Conservation (phyloP, 2,797 vertebrate genomes). For the Chiloscyllium punctatum region DNA sequence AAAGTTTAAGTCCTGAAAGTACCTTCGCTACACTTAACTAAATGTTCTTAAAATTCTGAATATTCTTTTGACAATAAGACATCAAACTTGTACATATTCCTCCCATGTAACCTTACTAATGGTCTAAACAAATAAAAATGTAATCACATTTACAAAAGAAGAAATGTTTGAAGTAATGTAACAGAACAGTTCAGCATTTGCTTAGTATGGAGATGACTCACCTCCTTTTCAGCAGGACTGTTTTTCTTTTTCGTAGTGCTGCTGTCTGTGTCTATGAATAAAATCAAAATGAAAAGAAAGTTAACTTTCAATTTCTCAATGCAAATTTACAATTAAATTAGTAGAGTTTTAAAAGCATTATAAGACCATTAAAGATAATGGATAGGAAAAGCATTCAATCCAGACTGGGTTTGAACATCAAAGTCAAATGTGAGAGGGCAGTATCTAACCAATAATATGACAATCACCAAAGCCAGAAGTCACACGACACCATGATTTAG, state of each 20-base stretch:
- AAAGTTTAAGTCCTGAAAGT: too few relatives aligned
- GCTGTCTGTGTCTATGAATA: constrained; percentile 15
- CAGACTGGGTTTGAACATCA: neutral
- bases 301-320: neutral
- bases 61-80: neutral
- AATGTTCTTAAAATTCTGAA: neutral
- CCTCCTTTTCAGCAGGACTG: neutral
- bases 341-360: neutral
- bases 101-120: neutral
- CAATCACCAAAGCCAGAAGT: neutral
- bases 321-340: neutral
- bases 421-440: neutral
- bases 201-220: neutral
- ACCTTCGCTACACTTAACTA: neutral
- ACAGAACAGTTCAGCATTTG: neutral
- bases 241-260: neutral
- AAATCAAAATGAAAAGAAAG: neutral
- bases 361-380: neutral
- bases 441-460: neutral
- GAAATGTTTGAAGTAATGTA: neutral
- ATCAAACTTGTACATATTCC: neutral
- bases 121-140: neutral
- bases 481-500: too few relatives aligned
- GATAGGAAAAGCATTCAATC: neutral
- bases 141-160: neutral